Percentiles rank a stretch among this genome's conserved stretches.
phyloP scores from a whole-genome alignment of 2,797 vertebrate species.

The Pseudochaenichthys georgianus region DNA sequence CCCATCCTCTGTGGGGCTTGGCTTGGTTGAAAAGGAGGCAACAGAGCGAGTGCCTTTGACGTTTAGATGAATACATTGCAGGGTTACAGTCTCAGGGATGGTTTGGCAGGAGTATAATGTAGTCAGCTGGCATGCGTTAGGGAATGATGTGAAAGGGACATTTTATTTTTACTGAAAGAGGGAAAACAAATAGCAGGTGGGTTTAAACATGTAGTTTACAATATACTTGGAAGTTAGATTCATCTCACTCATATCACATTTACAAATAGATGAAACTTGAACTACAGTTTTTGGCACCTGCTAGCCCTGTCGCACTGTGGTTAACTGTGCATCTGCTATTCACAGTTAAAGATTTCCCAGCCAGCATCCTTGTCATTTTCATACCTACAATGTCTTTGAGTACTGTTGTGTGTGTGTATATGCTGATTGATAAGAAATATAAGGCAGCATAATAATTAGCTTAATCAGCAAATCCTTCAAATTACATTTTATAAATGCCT shows the following conservation, averaged over 20 bases:
- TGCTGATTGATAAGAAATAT: background rate
- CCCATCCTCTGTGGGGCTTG: slow-evolving; percentile 26
- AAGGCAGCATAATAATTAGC: background rate
- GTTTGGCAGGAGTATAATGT: slow-evolving; percentile 58
- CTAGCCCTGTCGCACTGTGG: background rate
- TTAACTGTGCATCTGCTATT: slow-evolving; percentile 9
- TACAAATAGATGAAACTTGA: slow-evolving; percentile 10
- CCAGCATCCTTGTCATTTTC: slow-evolving; percentile 9
- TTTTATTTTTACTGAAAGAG: slow-evolving; percentile 31
- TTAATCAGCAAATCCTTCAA: too few species aligned
- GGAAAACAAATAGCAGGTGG: slow-evolving; percentile 32
- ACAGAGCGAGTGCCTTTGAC: slow-evolving; percentile 49
- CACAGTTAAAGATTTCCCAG: slow-evolving; percentile 11
- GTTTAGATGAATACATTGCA: slow-evolving; percentile 57
- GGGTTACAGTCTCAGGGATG: slow-evolving; percentile 52
- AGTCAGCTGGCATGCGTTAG: slow-evolving; percentile 52
- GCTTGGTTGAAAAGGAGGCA: slow-evolving; percentile 41
- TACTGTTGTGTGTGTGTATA: background rate
- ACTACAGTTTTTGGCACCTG: background rate
- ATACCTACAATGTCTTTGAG: background rate
- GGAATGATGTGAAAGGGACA: slow-evolving; percentile 21
- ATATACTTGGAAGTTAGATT: slow-evolving; percentile 17
- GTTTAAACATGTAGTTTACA: slow-evolving; percentile 25
- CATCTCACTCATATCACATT: slow-evolving; percentile 22
- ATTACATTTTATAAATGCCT: too few species aligned